These are phyloP conservation scores for Acrossocheilus fasciatus DNA, from an alignment of 2,797 vertebrate species.

Conservation along the genomic window DNA sequence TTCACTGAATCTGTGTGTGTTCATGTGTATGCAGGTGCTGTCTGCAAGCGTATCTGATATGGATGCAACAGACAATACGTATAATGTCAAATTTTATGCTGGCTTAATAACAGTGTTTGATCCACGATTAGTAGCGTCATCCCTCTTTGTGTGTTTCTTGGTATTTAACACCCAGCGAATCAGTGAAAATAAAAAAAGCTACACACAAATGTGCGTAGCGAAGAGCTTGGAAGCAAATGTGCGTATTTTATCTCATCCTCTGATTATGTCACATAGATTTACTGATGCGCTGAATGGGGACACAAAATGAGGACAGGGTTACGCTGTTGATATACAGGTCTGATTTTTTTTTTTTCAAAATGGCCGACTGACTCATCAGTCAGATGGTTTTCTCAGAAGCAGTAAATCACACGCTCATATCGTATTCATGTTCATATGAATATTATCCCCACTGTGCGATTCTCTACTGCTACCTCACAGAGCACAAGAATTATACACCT, in stretches of 20 bases:
- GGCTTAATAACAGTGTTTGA: constrained; percentile 53
- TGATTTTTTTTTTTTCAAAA: constrained; percentile 40
- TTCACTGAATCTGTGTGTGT: constrained; percentile 1
- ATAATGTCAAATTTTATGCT: constrained; percentile 50
- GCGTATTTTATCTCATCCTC: constrained; percentile 6
- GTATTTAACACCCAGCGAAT: constrained; percentile 7
- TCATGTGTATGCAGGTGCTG: constrained; percentile 29
- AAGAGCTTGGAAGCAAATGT: constrained; percentile 26
- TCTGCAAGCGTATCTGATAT: constrained; percentile 49
- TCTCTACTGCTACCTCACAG: constrained; percentile 17
- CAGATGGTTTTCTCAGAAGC: constrained; percentile 36
- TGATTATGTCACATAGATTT: constrained; percentile 41
- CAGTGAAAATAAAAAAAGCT: neutral
- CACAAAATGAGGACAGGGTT: constrained; percentile 39
- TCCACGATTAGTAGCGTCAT: constrained; percentile 26
- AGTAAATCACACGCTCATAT: constrained; percentile 27
- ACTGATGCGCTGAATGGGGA: constrained; percentile 35
- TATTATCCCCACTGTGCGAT: neutral
- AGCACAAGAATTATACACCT: neutral
- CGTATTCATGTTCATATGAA: constrained; percentile 33
- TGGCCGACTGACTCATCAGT: constrained; percentile 21
- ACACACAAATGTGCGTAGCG: neutral
- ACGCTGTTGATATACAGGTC: constrained; percentile 16
- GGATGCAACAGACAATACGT: constrained; percentile 36
- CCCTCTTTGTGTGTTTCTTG: constrained; percentile 1